Evolutionary conservation across 2,797 vertebrate species (phyloP).

Genomic region (Pristis pectinata): DNA sequence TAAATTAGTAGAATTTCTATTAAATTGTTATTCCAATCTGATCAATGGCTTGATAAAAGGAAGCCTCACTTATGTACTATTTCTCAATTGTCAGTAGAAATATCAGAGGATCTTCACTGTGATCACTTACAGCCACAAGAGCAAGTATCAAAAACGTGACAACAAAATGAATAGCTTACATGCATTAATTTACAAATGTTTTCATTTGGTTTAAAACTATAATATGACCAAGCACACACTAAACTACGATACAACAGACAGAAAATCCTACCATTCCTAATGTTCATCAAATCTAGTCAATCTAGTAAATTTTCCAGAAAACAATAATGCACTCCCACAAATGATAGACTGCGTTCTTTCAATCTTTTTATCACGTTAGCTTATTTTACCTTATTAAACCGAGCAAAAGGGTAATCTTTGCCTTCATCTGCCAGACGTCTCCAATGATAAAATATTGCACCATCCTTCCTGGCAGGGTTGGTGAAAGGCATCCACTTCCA

Average conservation of each 20-base stretch:
- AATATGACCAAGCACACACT: not conserved
- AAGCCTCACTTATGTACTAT: not conserved
- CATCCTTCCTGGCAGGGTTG: slow-evolving; percentile 91
- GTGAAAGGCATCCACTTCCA: slow-evolving; percentile 99
- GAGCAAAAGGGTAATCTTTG: slow-evolving; percentile 94
- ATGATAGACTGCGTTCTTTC: not conserved
- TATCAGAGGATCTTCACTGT: not conserved
- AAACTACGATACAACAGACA: not conserved
- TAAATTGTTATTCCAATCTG: not conserved
- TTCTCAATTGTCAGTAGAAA: not conserved
- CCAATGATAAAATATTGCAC: slow-evolving; percentile 97
- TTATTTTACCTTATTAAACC: slow-evolving; percentile 86
- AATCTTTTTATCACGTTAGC: not conserved
- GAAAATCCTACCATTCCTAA: not conserved
- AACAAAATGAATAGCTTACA: not conserved
- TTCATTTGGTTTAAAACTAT: not conserved
- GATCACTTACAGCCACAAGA: not conserved
- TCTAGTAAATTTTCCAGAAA: not conserved
- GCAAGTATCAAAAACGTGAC: not conserved
- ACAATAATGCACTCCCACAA: not conserved
- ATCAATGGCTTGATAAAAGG: not conserved
- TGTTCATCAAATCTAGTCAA: not conserved
- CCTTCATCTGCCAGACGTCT: slow-evolving; percentile 90
- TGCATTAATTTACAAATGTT: not conserved
- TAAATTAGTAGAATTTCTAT: not conserved